These are phyloP conservation scores for Malurus melanocephalus DNA, from an alignment of 2,113 vertebrate species.

Conservation along the genomic window DNA sequence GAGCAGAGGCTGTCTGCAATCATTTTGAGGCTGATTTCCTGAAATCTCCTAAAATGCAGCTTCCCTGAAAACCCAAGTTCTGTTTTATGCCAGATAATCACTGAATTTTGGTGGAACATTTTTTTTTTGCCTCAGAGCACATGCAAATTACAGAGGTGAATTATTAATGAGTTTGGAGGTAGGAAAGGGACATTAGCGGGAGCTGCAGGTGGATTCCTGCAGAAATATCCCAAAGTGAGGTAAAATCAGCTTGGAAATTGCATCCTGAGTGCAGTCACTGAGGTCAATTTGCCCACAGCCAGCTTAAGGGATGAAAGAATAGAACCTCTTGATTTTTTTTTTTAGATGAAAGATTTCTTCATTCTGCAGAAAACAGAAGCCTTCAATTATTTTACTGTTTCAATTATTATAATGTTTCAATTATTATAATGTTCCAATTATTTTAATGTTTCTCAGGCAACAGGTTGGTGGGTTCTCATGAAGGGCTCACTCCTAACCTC, in stretches of 20 bases:
- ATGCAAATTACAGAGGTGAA: background rate
- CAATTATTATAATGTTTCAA: too few relatives aligned
- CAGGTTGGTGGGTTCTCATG: background rate
- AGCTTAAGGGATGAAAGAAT: background rate
- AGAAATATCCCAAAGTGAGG: background rate
- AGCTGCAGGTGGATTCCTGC: background rate
- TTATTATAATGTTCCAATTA: too few relatives aligned
- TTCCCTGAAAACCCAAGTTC: too few relatives aligned
- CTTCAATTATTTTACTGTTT: too few relatives aligned
- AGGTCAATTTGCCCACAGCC: background rate
- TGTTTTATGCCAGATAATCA: too few relatives aligned
- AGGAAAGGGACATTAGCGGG: background rate
- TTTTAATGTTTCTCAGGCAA: background rate
- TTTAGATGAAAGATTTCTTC: background rate
- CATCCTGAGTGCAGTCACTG: background rate
- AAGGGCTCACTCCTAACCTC: background rate
- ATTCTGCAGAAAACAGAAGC: background rate
- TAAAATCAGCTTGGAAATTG: background rate
- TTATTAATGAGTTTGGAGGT: background rate
- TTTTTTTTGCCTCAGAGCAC: background rate
- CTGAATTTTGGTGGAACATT: too few relatives aligned
- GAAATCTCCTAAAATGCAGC: too few relatives aligned
- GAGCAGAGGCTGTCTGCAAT: too few relatives aligned
- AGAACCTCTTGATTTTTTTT: background rate
- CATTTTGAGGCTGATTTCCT: too few relatives aligned